A percentile compares a stretch with the other conserved stretches of the same genome.
Evolutionary conservation across 2,888 invertebrate genomes (phyloP).

Genomic region (Yponomeuta plumbellus): DNA sequence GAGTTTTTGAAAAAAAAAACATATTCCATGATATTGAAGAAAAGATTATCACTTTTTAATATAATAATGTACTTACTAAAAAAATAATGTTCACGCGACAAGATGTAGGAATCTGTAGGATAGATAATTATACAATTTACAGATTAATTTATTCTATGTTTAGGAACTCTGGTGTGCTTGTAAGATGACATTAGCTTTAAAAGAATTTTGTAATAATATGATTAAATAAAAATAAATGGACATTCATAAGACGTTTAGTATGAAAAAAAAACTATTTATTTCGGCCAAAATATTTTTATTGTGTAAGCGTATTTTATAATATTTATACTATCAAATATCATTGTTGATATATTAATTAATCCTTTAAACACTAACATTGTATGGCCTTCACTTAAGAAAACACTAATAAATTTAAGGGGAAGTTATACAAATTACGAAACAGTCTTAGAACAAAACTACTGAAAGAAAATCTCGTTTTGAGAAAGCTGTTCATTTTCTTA

Average conservation of each 20-base stretch:
- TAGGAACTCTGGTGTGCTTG: neutral
- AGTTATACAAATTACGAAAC: slow-evolving; percentile 48
- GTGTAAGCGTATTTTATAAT: slow-evolving; percentile 73
- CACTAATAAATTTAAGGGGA: slow-evolving; percentile 35
- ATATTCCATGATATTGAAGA: no score
- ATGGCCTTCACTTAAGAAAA: slow-evolving; percentile 62
- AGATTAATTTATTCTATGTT: neutral
- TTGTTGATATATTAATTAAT: slow-evolving; percentile 74
- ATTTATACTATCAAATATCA: slow-evolving; percentile 61
- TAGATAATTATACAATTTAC: no score
- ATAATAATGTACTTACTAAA: no score
- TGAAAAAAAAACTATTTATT: slow-evolving; percentile 8
- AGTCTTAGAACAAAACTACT: slow-evolving; percentile 29
- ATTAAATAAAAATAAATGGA: neutral
- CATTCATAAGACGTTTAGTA: neutral
- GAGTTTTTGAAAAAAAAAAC: no score
- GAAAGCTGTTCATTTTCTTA: slow-evolving; percentile 4
- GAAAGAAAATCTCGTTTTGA: slow-evolving; percentile 7
- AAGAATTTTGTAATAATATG: neutral
- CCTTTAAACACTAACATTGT: slow-evolving; percentile 64
- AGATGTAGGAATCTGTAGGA: no score
- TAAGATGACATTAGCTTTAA: neutral
- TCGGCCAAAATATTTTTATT: slow-evolving; percentile 76
- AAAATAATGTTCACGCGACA: no score
- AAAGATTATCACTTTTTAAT: no score